phyloP scores from a whole-genome alignment of 2,113 vertebrate species.

The Sinosuthora webbiana region DNA sequence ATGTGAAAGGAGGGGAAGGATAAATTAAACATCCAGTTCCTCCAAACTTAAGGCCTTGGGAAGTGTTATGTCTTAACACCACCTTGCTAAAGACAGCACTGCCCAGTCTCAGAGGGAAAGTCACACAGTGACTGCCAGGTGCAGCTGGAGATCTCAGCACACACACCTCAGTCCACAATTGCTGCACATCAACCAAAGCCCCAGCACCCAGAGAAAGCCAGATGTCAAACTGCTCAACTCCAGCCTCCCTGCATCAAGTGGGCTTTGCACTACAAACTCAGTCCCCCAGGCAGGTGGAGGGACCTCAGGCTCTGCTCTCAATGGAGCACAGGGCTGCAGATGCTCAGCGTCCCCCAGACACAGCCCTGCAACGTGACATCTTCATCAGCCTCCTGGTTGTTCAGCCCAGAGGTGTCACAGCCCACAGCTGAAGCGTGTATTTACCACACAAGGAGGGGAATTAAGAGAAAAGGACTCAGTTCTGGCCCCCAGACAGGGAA shows the following conservation, averaged over 20 bases:
- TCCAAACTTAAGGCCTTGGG: neutral
- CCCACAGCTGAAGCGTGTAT: neutral
- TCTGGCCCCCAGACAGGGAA: neutral
- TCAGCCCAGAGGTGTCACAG: neutral
- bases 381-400: fast-evolving
- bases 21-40: neutral
- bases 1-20: neutral
- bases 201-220: neutral
- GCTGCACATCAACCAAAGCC: neutral
- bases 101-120: neutral
- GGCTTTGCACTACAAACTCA: neutral
- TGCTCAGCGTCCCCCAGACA: neutral
- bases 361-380: neutral
- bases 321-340: neutral
- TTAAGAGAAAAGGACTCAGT: neutral
- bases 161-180: neutral
- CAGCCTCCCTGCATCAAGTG: neutral
- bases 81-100: neutral
- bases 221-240: neutral
- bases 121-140: neutral
- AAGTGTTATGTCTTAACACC: neutral
- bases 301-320: neutral
- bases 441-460: neutral
- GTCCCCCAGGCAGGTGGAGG: neutral
- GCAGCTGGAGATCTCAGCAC: neutral